Evolutionary conservation across 2,113 vertebrate species (phyloP).

Genomic region (Tursiops truncatus): DNA sequence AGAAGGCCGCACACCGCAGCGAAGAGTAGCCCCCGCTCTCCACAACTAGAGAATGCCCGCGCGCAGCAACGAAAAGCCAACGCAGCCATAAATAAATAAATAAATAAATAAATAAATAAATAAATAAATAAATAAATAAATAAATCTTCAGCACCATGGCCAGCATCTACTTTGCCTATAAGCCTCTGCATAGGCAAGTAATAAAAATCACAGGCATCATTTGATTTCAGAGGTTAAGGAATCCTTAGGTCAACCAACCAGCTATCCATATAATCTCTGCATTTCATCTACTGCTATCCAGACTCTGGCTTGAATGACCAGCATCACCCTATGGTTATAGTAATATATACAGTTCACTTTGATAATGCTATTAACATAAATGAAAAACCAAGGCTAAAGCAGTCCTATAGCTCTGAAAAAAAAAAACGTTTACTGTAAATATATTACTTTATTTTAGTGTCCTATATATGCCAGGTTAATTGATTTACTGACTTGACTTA

Average conservation of each 20-base stretch:
- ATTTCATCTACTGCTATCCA: neutral
- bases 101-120: neutral
- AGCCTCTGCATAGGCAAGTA: neutral
- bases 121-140: too few species aligned
- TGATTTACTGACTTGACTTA: neutral
- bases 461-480: neutral
- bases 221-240: neutral
- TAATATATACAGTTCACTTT: neutral
- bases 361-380: neutral
- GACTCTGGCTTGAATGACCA: neutral
- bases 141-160: slow-evolving; percentile 70
- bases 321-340: neutral
- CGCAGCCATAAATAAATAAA: too few species aligned
- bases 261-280: neutral
- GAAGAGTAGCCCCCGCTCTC: too few species aligned
- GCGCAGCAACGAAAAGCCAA: too few species aligned
- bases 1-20: too few species aligned
- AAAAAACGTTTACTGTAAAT: neutral
- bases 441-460: neutral
- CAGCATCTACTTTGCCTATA: slow-evolving; percentile 43
- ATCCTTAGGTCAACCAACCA: neutral
- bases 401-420: neutral
- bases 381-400: neutral
- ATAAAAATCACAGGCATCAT: neutral
- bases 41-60: too few species aligned